Evolutionary conservation across 2,888 invertebrate species (phyloP).

Genomic region (Andricus curvator): DNA sequence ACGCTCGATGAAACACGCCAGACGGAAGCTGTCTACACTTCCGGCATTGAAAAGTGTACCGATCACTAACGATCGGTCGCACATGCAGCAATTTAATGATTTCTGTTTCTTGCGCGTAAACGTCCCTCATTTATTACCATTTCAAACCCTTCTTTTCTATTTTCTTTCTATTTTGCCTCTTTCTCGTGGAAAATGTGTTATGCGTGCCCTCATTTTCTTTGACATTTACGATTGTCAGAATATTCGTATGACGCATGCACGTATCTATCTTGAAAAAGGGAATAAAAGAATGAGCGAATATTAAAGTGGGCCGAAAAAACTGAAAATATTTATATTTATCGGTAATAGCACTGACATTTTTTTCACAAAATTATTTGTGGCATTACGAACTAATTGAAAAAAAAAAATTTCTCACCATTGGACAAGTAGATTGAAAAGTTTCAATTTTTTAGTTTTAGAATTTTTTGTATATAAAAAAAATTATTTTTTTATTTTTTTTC

Average conservation of each 20-base stretch:
- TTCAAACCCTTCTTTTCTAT: constrained; percentile 25
- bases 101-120: constrained; percentile 42
- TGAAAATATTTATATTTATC: too few relatives aligned
- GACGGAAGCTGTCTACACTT: constrained; percentile 53
- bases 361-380: too few relatives aligned
- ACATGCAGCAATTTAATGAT: constrained; percentile 53
- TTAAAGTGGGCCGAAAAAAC: too few relatives aligned
- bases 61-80: constrained; percentile 49
- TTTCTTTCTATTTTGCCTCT: constrained; percentile 24
- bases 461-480: too few relatives aligned
- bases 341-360: too few relatives aligned
- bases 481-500: too few relatives aligned
- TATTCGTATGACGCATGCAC: not conserved
- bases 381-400: too few relatives aligned
- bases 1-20: constrained; percentile 44
- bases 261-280: constrained; percentile 8
- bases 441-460: too few relatives aligned
- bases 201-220: constrained; percentile 31
- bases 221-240: constrained; percentile 42
- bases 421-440: too few relatives aligned
- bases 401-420: too few relatives aligned
- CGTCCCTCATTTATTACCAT: not conserved
- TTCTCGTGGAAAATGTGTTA: constrained; percentile 23
- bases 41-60: constrained; percentile 47
- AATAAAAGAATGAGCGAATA: too few relatives aligned